Conservation (phyloP, 2,888 invertebrate genomes). For the Polia nebulosa region DNA sequence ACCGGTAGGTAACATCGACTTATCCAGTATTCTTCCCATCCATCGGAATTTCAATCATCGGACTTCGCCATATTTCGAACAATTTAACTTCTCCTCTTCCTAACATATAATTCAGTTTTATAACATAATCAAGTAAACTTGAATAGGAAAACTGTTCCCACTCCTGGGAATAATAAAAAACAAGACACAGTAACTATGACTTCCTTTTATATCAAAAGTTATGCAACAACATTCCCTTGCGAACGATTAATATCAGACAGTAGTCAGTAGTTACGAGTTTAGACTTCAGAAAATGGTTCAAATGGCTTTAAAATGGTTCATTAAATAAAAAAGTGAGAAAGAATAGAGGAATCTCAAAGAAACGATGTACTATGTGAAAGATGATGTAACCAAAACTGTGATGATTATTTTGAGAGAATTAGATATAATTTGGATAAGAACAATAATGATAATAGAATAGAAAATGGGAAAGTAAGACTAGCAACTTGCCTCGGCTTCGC, state of each 20-base stretch:
- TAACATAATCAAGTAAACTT: slow-evolving; percentile 14
- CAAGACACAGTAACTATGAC: slow-evolving; percentile 34
- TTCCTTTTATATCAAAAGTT: slow-evolving; percentile 49
- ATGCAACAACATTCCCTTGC: slow-evolving; percentile 34
- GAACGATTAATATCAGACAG: slow-evolving; percentile 36
- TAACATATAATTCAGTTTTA: slow-evolving; percentile 4
- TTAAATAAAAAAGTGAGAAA: background rate
- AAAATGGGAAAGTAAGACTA: no score
- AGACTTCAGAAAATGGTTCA: background rate
- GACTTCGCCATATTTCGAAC: background rate
- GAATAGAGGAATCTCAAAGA: background rate
- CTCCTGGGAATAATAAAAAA: slow-evolving; percentile 39
- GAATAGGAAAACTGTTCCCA: slow-evolving; percentile 29
- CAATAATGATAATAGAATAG: no score
- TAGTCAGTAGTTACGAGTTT: slow-evolving; percentile 36
- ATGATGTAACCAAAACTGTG: no score
- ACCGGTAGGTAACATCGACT: no score
- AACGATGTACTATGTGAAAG: no score
- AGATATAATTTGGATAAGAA: no score
- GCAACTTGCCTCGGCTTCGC: no score
- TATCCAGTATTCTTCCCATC: no score
- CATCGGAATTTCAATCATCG: no score
- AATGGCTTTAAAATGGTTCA: background rate
- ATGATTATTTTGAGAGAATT: no score
- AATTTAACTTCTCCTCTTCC: background rate